Base-by-base conservation (phyloP, 2,888 invertebrate genomes). In the Nomada ferruginata region DNA sequence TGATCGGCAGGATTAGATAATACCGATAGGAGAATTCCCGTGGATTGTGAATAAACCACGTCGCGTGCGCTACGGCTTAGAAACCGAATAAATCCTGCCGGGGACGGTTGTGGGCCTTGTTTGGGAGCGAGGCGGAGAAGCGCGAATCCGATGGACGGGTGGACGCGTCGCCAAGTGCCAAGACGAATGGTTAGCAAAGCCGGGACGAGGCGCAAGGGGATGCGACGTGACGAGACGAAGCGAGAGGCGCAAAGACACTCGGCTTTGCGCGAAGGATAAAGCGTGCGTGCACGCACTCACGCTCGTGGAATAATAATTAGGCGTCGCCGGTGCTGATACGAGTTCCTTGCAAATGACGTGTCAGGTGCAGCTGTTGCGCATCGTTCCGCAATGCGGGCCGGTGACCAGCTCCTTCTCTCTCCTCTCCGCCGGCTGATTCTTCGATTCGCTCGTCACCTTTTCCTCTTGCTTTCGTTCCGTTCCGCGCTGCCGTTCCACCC, bases 321-420 rank as follows among this genome's bases (percentile, higher is more conserved):
- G 76, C 82, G 79, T 87, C 88, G 87, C 82, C 86, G 85, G 88
- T 88, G 90, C 87, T 90, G 91, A 92, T 92, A 90, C 90, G 91
- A 89, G 88, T 92, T 92, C 91, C 89, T 89, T 87, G 89, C 90
- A 90, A 92, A 91, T 92, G 92, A 92, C 92, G 91, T 88, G 91
- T 89, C 89, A 87, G 89, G 87, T 90, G 92, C 93, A 93, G 92
- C 92, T 92, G 92, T 92, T 90, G 91, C 91, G 87, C 86, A 85
- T 87, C 91, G 90, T 91, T 92, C 88, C 91, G 91, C 90, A 90
- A 92, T 92, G 92, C 91, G 90, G 91, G 91, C 87, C 83, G 86
- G 83, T 88, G 85, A 84, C 76, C 80, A 72, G 78, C 72, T 76
- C 74, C 79, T 76, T 80, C 66, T 66, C 72, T 61, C 64, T 66